Percentiles rank a stretch among this genome's conserved stretches.
phyloP scores from a whole-genome alignment of 2,113 vertebrate genomes.

The Glaucidium brasilianum region DNA sequence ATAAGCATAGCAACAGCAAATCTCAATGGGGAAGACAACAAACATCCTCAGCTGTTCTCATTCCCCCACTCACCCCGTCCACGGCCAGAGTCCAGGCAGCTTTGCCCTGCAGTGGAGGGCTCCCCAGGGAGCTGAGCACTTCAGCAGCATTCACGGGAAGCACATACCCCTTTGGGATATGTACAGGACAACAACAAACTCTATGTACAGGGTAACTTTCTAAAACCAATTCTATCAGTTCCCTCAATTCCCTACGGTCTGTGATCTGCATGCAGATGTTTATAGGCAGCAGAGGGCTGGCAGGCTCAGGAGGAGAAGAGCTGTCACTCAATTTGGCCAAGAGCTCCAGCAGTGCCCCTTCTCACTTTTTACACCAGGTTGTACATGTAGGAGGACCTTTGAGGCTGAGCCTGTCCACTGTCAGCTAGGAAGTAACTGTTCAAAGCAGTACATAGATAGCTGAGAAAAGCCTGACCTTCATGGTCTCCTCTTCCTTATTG shows the following conservation, averaged over 20 bases:
- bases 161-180: rapidly evolving
- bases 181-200: rapidly evolving
- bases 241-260: neutral
- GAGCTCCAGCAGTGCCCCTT: neutral
- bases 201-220: rapidly evolving
- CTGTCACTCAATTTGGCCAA: neutral
- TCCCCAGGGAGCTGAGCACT: neutral
- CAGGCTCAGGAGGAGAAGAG: neutral
- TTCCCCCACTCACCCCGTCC: neutral
- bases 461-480: neutral
- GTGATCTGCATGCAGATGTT: neutral
- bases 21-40: neutral
- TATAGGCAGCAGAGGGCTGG: neutral
- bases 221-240: neutral
- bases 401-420: neutral
- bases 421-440: neutral
- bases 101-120: rapidly evolving
- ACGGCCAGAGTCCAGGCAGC: neutral
- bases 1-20: neutral
- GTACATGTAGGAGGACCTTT: neutral
- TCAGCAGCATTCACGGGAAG: neutral
- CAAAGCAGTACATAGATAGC: neutral
- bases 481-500: neutral
- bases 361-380: rapidly evolving
- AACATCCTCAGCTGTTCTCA: neutral